phyloP scores from a whole-genome alignment of 1,140 invertebrate genomes.

The Heliconius hewitsoni region DNA sequence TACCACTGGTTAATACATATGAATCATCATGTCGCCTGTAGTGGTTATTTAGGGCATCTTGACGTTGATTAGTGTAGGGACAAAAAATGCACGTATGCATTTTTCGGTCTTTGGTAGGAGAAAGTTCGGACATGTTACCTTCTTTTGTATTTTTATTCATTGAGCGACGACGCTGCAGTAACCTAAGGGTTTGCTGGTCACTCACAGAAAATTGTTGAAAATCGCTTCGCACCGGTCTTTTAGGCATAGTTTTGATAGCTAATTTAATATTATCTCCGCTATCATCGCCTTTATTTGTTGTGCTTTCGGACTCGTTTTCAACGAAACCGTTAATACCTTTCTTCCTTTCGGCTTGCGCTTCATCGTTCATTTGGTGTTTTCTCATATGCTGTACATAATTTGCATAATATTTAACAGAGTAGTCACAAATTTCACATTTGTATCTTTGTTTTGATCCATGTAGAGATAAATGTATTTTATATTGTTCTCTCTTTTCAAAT shows the following conservation, averaged over 20 bases:
- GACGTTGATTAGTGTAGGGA: conserved; percentile 88
- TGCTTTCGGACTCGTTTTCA: conserved; percentile 62
- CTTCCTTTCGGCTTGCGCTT: conserved; percentile 83
- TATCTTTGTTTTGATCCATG: conserved; percentile 93
- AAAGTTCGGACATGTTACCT: conserved; percentile 66
- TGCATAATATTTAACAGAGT: conserved; percentile 92
- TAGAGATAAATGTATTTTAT: conserved; percentile 90
- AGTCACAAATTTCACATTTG: conserved; percentile 92
- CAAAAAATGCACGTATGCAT: conserved; percentile 86
- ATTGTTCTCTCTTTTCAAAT: conserved; percentile 93
- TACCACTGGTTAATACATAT: conserved; percentile 80
- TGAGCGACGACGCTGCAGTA: conserved; percentile 67
- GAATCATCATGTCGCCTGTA: conserved; percentile 85
- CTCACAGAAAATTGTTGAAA: conserved; percentile 79
- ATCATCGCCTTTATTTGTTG: conserved; percentile 62
- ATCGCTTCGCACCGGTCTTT: conserved; percentile 66
- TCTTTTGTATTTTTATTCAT: conserved; percentile 64
- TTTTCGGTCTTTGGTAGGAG: conserved; percentile 80
- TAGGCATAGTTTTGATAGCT: conserved; percentile 79
- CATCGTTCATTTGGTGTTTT: conserved; percentile 88
- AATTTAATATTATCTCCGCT: conserved; percentile 74
- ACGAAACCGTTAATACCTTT: conserved; percentile 71
- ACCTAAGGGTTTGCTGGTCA: conserved; percentile 80
- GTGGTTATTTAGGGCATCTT: conserved; percentile 89
- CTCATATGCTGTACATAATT: conserved; percentile 91